Conservation (phyloP, 2,888 invertebrate species). For the Cryptus armator region DNA sequence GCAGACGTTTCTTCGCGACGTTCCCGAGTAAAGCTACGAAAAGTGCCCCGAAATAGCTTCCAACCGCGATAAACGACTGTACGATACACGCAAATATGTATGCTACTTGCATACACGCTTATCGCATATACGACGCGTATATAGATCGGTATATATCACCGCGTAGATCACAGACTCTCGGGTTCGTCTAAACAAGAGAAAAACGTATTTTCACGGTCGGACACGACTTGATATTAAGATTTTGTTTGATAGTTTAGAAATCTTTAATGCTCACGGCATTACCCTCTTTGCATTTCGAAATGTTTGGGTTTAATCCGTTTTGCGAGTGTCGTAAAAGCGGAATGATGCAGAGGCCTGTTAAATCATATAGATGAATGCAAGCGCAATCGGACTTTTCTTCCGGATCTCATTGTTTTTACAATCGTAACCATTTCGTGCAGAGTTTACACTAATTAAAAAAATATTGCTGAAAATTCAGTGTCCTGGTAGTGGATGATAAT, state of each 20-base stretch:
- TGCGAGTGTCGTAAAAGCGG: conserved; percentile 25
- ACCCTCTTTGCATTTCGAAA: conserved; percentile 26
- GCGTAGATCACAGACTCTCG: conserved; percentile 8
- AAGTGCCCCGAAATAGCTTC: conserved; percentile 12
- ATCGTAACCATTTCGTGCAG: too few species aligned
- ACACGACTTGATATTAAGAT: conserved; percentile 3
- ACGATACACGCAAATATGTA: not conserved
- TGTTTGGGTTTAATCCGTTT: conserved; percentile 18
- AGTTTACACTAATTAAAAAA: too few species aligned
- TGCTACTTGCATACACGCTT: not conserved
- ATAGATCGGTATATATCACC: conserved; percentile 4
- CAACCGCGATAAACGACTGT: conserved; percentile 1
- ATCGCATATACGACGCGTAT: not conserved
- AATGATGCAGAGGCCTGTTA: not conserved
- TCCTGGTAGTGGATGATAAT: too few species aligned
- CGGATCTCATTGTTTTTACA: too few species aligned
- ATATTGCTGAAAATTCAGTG: too few species aligned
- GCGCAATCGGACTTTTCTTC: too few species aligned
- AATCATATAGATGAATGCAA: not conserved
- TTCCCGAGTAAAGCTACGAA: not conserved
- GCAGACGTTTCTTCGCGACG: not conserved
- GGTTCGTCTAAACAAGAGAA: conserved; percentile 39
- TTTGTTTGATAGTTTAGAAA: conserved; percentile 54
- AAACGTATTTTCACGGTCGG: conserved; percentile 21
- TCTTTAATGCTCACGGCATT: not conserved